Conservation (phyloP, 1,140 invertebrate species). For the Habropoda laboriosa region DNA sequence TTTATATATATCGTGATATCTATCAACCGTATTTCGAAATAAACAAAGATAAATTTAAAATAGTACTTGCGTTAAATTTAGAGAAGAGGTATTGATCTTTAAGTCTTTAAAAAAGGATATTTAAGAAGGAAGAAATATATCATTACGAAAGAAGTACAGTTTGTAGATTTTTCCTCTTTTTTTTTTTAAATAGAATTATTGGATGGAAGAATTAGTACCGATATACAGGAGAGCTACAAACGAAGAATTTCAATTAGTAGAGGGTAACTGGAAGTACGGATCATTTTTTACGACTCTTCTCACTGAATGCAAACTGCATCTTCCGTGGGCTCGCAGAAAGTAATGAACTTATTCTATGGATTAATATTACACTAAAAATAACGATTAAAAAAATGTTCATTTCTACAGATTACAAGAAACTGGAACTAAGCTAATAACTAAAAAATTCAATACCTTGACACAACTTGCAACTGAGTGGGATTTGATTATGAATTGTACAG, state of each 20-base stretch:
- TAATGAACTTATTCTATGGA: constrained; percentile 65
- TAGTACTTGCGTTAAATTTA: background rate
- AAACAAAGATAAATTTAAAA: background rate
- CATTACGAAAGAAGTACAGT: background rate
- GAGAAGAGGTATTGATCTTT: background rate
- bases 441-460: constrained; percentile 84
- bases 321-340: constrained; percentile 89
- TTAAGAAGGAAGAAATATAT: no score
- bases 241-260: constrained; percentile 87
- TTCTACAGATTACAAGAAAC: constrained; percentile 82
- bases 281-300: constrained; percentile 90
- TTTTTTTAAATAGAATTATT: constrained; percentile 84
- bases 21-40: background rate
- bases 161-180: background rate
- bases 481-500: constrained; percentile 94
- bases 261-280: constrained; percentile 90
- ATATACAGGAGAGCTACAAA: constrained; percentile 87
- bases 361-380: background rate
- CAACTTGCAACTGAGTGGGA: constrained; percentile 86
- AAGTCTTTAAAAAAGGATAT: no score
- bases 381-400: constrained; percentile 6
- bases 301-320: constrained; percentile 87
- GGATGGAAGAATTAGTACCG: constrained; percentile 89
- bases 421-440: constrained; percentile 83
- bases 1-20: background rate